These are phyloP conservation scores for Drosophila pectinifera DNA, from an alignment of 1,140 invertebrate species.

Conservation along the genomic window DNA sequence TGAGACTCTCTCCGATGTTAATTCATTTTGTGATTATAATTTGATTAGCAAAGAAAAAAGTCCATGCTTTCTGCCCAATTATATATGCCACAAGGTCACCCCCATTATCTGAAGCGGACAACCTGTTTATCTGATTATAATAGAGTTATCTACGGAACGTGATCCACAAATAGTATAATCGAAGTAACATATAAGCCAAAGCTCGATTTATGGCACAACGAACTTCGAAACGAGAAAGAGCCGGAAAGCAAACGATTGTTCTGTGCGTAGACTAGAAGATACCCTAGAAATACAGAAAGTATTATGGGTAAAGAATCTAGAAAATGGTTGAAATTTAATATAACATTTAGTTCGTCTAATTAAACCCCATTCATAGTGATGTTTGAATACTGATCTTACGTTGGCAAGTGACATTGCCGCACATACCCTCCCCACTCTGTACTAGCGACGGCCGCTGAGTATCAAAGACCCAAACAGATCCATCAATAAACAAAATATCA, in stretches of 20 bases:
- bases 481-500: constrained; percentile 38
- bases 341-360: no score
- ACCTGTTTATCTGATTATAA: constrained; percentile 23
- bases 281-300: neutral
- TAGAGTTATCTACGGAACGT: constrained; percentile 22
- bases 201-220: constrained; percentile 9
- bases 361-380: no score
- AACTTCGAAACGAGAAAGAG: constrained; percentile 16
- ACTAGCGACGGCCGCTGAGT: neutral
- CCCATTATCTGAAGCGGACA: constrained; percentile 5
- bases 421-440: no score
- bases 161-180: constrained; percentile 5
- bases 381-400: no score
- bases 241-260: neutral
- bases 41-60: neutral
- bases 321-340: no score
- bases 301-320: neutral
- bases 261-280: neutral
- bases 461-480: constrained; percentile 28
- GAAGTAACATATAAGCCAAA: constrained; percentile 23
- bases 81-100: constrained; percentile 3
- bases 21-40: neutral
- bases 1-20: neutral
- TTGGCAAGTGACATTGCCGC: no score
- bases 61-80: neutral